phyloP scores from a whole-genome alignment of 2,888 invertebrate genomes.

The Sepiola atlantica region DNA sequence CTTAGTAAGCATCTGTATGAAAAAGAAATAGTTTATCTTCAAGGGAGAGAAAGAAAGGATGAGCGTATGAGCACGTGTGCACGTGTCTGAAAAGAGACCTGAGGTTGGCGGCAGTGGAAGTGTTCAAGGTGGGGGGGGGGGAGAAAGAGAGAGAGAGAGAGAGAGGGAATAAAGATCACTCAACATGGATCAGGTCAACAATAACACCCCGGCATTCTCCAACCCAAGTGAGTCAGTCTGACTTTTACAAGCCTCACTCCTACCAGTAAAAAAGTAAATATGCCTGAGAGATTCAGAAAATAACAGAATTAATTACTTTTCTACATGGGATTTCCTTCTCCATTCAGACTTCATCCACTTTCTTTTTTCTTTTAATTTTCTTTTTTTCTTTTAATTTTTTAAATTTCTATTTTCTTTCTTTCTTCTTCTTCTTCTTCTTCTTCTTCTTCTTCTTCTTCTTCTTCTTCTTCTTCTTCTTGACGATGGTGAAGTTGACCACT shows the following conservation, averaged over 20 bases:
- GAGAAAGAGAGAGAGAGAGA: neutral
- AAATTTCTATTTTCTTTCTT: too few species aligned
- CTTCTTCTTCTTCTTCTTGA: neutral
- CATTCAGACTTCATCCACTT: neutral
- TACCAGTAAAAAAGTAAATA: neutral
- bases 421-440: neutral
- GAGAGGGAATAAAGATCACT: neutral
- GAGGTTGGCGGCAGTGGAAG: too few species aligned
- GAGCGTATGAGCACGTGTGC: too few species aligned
- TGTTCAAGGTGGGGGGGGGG: too few species aligned
- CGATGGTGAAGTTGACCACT: too few species aligned
- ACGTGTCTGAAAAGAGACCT: too few species aligned
- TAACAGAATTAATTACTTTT: slow-evolving; percentile 23
- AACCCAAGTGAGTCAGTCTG: neutral
- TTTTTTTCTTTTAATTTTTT: too few species aligned
- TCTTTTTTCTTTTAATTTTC: neutral
- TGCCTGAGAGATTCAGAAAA: slow-evolving; percentile 10
- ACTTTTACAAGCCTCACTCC: neutral
- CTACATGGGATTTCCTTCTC: neutral
- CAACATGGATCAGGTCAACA: neutral
- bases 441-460: neutral
- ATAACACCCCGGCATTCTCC: too few species aligned
- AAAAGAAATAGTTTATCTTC: too few species aligned
- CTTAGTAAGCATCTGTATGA: too few species aligned
- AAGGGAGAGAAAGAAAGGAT: too few species aligned